phyloP scores from a whole-genome alignment of 92 coral and sea anemone genomes.

The Anthopleura xanthogrammica region DNA sequence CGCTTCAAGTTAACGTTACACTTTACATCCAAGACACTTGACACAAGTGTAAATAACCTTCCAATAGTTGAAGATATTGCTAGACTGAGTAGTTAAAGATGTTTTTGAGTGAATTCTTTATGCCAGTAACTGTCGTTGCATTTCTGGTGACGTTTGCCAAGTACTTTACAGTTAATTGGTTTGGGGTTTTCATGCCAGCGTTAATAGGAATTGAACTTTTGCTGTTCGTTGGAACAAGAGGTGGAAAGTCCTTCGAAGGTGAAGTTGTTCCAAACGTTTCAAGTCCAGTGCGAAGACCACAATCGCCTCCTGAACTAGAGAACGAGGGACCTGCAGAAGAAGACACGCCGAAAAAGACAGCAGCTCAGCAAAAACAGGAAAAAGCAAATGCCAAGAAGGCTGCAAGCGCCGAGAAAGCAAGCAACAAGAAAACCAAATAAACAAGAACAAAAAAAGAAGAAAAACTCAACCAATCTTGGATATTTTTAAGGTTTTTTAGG shows the following conservation, averaged over 20 bases:
- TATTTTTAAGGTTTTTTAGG: no score
- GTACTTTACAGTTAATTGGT: conserved; percentile 66
- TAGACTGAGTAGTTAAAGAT: conserved; percentile 24
- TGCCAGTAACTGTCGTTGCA: conserved; percentile 59
- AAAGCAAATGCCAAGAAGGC: neutral
- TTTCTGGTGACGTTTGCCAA: conserved; percentile 65
- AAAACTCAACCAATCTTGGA: no score
- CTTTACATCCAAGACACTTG: neutral
- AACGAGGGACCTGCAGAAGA: neutral
- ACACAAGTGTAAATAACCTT: neutral
- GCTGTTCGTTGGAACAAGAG: conserved; percentile 42
- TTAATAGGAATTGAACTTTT: conserved; percentile 53
- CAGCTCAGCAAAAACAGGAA: no score
- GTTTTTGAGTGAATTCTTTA: conserved; percentile 54
- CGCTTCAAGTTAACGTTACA: neutral
- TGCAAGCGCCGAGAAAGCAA: conserved; percentile 16
- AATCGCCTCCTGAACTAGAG: conserved; percentile 9
- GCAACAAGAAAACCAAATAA: conserved; percentile 31
- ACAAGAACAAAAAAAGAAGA: neutral
- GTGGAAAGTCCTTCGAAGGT: conserved; percentile 10
- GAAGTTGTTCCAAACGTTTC: neutral
- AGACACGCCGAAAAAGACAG: neutral
- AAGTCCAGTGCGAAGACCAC: neutral
- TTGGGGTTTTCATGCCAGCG: conserved; percentile 60
- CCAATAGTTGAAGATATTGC: neutral